These are phyloP conservation scores for Oncorhynchus mykiss DNA, from an alignment of 2,113 vertebrate species.

Conservation along the genomic window DNA sequence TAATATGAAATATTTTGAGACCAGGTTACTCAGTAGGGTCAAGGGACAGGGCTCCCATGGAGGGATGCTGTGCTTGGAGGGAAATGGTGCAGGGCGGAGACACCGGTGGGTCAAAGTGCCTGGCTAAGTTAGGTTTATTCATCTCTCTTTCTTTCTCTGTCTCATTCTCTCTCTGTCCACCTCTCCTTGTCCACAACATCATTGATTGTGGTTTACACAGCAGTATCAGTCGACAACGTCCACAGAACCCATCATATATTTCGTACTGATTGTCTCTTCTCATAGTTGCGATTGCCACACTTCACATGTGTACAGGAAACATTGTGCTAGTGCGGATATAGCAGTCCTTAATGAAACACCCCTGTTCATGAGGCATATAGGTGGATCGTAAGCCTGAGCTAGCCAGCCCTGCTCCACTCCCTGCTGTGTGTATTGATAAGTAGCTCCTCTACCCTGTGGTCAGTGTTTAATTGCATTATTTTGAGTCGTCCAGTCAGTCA, in stretches of 20 bases:
- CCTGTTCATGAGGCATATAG: background rate
- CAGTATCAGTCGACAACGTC: background rate
- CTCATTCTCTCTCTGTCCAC: background rate
- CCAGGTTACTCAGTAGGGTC: slow-evolving; percentile 36
- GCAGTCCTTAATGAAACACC: slow-evolving; percentile 40
- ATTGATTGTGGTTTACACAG: no score
- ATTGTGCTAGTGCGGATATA: slow-evolving; percentile 28
- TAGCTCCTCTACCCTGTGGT: slow-evolving; percentile 72
- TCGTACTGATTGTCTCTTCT: background rate
- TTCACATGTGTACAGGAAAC: slow-evolving; percentile 11
- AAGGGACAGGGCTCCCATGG: slow-evolving; percentile 52
- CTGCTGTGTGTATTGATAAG: slow-evolving; percentile 74
- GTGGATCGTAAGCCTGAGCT: slow-evolving; percentile 44
- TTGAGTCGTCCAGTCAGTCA: slow-evolving; percentile 64
- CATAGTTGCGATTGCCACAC: slow-evolving; percentile 6
- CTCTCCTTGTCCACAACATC: no score
- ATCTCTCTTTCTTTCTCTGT: background rate
- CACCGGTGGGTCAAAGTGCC: slow-evolving; percentile 13
- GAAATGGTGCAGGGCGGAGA: slow-evolving; percentile 43
- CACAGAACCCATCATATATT: no score
- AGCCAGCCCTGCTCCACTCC: slow-evolving; percentile 44
- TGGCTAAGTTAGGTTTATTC: background rate
- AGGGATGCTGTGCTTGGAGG: slow-evolving; percentile 53
- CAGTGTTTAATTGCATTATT: slow-evolving; percentile 77
- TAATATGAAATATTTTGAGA: no score